Conservation (phyloP, 1,140 invertebrate species). For the Drosophila mauritiana region DNA sequence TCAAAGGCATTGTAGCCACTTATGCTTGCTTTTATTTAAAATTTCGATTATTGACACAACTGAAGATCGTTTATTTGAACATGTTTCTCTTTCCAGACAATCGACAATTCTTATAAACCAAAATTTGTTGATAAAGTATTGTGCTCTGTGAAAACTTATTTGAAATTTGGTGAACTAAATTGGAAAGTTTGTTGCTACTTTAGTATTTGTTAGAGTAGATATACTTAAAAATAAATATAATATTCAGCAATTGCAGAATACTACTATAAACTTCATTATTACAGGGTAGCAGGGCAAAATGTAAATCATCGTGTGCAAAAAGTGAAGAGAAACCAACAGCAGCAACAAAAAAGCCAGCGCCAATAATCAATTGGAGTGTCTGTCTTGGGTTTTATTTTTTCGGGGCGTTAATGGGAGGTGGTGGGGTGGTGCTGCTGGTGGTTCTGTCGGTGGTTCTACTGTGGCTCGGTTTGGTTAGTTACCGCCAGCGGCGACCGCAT, state of each 20-base stretch:
- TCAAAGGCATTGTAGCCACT: no score
- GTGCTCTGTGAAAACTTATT: neutral
- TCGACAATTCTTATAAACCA: no score
- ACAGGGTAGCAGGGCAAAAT: constrained; percentile 55
- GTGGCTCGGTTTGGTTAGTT: constrained; percentile 48
- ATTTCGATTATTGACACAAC: constrained; percentile 15
- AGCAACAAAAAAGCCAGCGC: constrained; percentile 42
- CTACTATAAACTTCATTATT: neutral
- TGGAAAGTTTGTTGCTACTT: no score
- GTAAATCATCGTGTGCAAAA: constrained; percentile 71
- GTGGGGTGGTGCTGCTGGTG: constrained; percentile 6
- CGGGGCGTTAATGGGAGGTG: constrained; percentile 24
- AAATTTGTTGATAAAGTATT: no score
- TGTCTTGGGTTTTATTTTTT: constrained; percentile 48
- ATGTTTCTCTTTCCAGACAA: neutral
- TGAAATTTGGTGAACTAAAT: neutral
- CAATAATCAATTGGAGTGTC: constrained; percentile 82
- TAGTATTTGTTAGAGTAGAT: no score
- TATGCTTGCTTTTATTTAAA: neutral
- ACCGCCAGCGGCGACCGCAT: constrained; percentile 64
- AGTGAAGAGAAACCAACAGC: constrained; percentile 14
- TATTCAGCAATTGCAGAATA: no score
- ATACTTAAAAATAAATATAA: no score
- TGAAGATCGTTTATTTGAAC: constrained; percentile 12
- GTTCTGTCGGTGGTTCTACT: constrained; percentile 23